Evolutionary conservation across 2,888 invertebrate genomes (phyloP), one percentile per base, ranked within the genome.

Genomic region (Chrysina gloriosa): DNA sequence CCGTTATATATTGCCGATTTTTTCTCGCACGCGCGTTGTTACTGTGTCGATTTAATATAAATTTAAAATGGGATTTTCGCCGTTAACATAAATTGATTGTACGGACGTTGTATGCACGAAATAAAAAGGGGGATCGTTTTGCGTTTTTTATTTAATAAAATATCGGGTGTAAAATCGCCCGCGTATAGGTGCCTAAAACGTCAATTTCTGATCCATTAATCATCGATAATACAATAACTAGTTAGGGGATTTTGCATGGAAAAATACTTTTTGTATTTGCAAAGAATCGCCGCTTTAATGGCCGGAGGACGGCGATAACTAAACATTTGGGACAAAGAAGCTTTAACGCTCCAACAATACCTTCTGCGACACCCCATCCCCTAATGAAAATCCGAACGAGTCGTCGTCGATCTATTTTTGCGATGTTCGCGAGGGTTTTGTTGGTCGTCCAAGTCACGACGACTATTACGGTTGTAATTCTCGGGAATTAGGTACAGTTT

Each of bases 211-310:
- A 50, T 70, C 74, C 77, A 77, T 77, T 77, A 77, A 77, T 77
- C 77, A 77, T 74, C 67, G 39, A 67, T 71, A 65, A 69, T 68
- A 77, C 76, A 77, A 77, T 77, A 68, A 71, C 58, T 77, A 77
- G 77, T 77, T 77, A 77, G 74, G 76, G 75, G 74, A 72, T 76
- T 78, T 77, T 77, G 77, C 77, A 77, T 77, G 74, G 75, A 76
- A 76, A 77, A 76, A 70, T 72, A 75, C 74, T 73, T 75, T 73
- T 76, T 74, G 74, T 69, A 52, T 52, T 31, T 69, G 69, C 69
- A 72, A 67, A 71, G 73, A 73, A 74, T 72, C 70, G 70, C 68
- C 52, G 29, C 65, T 50, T 58, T 58, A 67, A 64, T 48, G 52
- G 64, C n/a, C n/a, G n/a, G n/a, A n/a, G n/a, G n/a, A n/a, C n/a